Conservation (phyloP, 2,888 invertebrate genomes). For the Phytoseiulus persimilis region DNA sequence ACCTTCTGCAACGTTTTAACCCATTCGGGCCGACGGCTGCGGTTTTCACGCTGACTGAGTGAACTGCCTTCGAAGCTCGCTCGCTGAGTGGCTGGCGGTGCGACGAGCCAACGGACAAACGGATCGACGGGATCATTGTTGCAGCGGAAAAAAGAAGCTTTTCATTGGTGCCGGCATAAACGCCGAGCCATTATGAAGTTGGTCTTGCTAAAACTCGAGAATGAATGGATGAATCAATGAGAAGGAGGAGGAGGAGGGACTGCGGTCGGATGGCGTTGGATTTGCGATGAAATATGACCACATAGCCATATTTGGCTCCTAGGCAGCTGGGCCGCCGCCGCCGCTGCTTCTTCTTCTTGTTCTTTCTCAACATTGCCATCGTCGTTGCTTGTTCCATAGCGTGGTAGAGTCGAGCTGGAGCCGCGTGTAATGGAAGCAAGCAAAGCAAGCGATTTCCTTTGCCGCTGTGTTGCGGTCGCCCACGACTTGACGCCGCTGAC, state of each 20-base stretch:
- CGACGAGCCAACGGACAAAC: background rate
- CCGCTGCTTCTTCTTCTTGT: background rate
- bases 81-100: background rate
- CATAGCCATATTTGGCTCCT: background rate
- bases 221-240: background rate
- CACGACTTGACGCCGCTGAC: background rate
- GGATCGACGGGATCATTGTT: background rate
- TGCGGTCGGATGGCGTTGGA: constrained; percentile 5
- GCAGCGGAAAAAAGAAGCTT: background rate
- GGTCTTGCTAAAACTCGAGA: background rate
- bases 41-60: background rate
- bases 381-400: background rate
- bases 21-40: too few relatives aligned
- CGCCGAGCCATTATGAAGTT: background rate
- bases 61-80: background rate
- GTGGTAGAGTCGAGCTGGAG: background rate
- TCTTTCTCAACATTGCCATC: background rate
- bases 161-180: background rate
- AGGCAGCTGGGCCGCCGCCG: background rate
- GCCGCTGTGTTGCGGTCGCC: background rate
- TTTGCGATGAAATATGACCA: constrained; percentile 5
- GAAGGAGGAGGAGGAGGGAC: background rate
- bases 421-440: background rate
- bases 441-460: background rate
- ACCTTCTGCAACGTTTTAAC: too few relatives aligned